Conservation (phyloP, 2,888 invertebrate genomes). For the Sylvicola fuscatus region DNA sequence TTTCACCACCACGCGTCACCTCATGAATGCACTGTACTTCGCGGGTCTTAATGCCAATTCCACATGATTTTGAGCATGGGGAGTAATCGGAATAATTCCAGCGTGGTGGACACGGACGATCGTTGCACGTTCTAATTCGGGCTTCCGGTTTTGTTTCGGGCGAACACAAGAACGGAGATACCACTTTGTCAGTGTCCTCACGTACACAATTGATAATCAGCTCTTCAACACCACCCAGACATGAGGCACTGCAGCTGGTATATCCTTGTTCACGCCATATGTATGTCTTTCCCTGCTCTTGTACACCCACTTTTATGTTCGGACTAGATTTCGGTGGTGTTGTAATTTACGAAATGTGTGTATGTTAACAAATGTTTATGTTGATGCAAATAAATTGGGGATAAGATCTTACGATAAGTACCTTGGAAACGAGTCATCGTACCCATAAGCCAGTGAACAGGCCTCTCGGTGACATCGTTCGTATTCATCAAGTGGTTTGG, state of each 20-base stretch:
- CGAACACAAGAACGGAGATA: slow-evolving; percentile 72
- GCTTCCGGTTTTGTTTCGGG: slow-evolving; percentile 76
- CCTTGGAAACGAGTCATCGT: slow-evolving; percentile 23
- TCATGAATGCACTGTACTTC: slow-evolving; percentile 73
- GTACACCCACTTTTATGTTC: slow-evolving; percentile 43
- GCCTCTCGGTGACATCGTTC: slow-evolving; percentile 65
- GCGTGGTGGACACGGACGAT: slow-evolving; percentile 84
- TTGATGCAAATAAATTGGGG: not conserved
- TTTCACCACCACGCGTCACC: slow-evolving; percentile 63
- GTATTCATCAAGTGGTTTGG: slow-evolving; percentile 56
- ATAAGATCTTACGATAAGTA: slow-evolving; percentile 1
- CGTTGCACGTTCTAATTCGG: slow-evolving; percentile 77
- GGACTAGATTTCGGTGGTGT: slow-evolving; percentile 13
- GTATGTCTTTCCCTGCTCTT: slow-evolving; percentile 59
- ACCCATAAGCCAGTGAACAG: slow-evolving; percentile 44
- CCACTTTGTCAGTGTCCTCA: slow-evolving; percentile 69
- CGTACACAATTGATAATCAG: slow-evolving; percentile 73
- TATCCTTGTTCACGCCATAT: slow-evolving; percentile 81
- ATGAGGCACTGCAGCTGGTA: slow-evolving; percentile 85
- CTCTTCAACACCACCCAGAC: slow-evolving; percentile 75
- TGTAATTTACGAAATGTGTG: not conserved
- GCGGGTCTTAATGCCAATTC: slow-evolving; percentile 79
- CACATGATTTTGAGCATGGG: slow-evolving; percentile 81
- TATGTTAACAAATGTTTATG: not conserved
- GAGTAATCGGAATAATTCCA: slow-evolving; percentile 85